Percentiles rank a stretch among this genome's conserved stretches.
Conservation (phyloP, 2,888 invertebrate genomes). For the Pimpla rufipes region DNA sequence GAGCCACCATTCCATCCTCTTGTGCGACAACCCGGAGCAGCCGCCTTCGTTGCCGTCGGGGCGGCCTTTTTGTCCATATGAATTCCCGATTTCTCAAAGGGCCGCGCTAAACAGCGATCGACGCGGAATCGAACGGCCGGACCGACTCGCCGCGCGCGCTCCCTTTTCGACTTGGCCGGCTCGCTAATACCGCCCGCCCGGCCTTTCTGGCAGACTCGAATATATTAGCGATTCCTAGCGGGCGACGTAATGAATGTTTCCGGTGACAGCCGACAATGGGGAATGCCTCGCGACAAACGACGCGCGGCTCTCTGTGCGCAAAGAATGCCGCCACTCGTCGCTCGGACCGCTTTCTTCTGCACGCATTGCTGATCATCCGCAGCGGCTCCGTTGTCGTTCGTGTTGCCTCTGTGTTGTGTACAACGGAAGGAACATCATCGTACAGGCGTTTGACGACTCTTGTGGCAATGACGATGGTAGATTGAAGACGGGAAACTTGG, state of each 20-base stretch:
- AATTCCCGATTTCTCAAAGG: constrained; percentile 80
- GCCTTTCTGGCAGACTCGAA: constrained; percentile 67
- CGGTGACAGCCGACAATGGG: constrained; percentile 82
- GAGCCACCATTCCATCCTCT: constrained; percentile 67
- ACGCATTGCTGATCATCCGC: neutral
- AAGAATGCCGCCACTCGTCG: neutral
- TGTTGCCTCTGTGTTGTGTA: too few species aligned
- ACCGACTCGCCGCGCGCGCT: neutral
- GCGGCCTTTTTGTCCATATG: constrained; percentile 76
- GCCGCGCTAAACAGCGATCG: constrained; percentile 40
- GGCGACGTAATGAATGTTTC: constrained; percentile 83
- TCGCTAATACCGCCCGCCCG: constrained; percentile 13
- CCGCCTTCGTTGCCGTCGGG: neutral
- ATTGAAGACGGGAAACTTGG: too few species aligned
- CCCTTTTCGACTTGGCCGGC: neutral
- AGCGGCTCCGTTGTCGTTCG: neutral
- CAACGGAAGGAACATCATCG: too few species aligned
- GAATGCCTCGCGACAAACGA: constrained; percentile 83
- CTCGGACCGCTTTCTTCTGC: neutral
- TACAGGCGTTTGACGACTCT: too few species aligned
- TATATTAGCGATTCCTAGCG: constrained; percentile 82
- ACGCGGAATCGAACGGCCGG: neutral
- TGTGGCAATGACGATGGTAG: too few species aligned
- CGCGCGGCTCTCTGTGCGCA: constrained; percentile 77
- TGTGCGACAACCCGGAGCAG: constrained; percentile 66